Base-by-base conservation (phyloP, 64 coral and sea anemone genomes). In the Stylophora pistillata region DNA sequence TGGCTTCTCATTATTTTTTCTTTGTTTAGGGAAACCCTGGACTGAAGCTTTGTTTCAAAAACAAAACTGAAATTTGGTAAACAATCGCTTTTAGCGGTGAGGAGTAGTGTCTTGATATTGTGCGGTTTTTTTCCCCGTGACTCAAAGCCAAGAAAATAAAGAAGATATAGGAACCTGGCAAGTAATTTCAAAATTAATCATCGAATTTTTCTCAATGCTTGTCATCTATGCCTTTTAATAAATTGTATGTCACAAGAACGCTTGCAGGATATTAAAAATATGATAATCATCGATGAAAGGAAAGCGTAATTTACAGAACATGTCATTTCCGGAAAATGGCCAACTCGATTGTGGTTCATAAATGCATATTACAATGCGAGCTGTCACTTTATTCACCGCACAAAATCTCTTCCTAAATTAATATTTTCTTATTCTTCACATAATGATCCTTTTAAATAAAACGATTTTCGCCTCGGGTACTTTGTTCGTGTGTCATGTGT, bases 311-410 rank as follows among this genome's bases (percentile, higher is more conserved):
- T 53, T 78, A 78, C 56, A 28, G 23, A 56, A 56, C 29, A 52
- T 27, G 32, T 56, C 75, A 78, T 56, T 56, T 53, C 55, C 1
- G n/a, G n/a, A 81, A 82, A 82, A 47, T 82, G 79, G 52, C 79
- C 59, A 82, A 82, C 53, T 11, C 15, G 32, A 82, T 20, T n/a
- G 79, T 14, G 23, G 23, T 68, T 68, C 64, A n/a, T 68, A n/a
- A 68, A 68, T n/a, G 26, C 64, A 68, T 68, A 16, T 63, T 79
- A 33, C 55, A 79, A 56, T 20, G 26, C 59, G 55, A 60, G 0
- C 54, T 27, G n/a, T 84, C 62, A 84, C 47, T 70, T 34, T 84
- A 70, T 84, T 84, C 33, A 84, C 58, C 66, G 53, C 20, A 57
- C 25, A 33, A 53, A 68, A 69, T 84, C 41, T 68, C 80, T 84